Percentiles rank a stretch among this genome's conserved stretches.
Conservation (phyloP, 1,140 invertebrate genomes). For the Lucilia cuprina region DNA sequence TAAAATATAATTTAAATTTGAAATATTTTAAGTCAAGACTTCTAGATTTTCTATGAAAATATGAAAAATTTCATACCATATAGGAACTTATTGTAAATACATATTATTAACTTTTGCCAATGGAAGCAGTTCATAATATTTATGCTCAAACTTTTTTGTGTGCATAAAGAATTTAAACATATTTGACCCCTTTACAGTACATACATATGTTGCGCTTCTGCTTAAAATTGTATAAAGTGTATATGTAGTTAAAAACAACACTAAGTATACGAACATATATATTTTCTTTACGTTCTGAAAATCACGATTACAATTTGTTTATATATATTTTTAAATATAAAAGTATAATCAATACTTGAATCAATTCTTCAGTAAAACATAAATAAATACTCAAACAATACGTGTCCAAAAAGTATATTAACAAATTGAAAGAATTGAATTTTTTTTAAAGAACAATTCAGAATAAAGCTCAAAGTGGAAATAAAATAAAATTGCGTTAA, state of each 20-base stretch:
- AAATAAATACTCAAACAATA: background rate
- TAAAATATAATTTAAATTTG: no score
- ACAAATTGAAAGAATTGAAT: slow-evolving; percentile 15
- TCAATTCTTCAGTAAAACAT: background rate
- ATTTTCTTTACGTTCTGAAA: background rate
- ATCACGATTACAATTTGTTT: background rate
- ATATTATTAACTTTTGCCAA: no score
- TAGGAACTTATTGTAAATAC: no score
- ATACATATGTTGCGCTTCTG: background rate
- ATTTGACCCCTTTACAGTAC: no score
- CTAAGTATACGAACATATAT: background rate
- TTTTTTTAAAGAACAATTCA: background rate
- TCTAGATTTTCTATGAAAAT: no score
- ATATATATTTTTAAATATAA: background rate
- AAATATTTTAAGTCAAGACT: no score
- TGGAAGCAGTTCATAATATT: no score
- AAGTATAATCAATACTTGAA: background rate
- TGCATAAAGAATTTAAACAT: no score
- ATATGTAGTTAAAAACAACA: background rate
- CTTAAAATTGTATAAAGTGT: background rate
- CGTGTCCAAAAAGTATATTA: background rate
- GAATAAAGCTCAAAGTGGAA: slow-evolving; percentile 6
- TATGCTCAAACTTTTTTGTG: no score
- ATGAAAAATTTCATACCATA: no score
- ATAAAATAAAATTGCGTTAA: background rate